Evolutionary conservation across 2,797 vertebrate genomes (phyloP), one percentile per base, ranked within the genome.

Genomic region (Leptoclinus maculatus): DNA sequence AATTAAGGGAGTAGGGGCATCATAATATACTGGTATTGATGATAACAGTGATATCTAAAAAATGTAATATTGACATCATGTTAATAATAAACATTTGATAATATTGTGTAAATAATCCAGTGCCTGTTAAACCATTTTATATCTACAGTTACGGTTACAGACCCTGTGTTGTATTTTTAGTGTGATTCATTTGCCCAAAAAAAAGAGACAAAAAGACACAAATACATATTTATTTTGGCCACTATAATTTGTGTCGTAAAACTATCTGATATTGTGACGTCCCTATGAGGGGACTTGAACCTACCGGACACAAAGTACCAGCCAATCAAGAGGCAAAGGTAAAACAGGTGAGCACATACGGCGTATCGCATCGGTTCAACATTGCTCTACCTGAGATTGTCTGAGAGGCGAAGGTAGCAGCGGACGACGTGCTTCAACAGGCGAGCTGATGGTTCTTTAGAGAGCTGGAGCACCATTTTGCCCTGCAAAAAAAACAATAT

Each of bases 391-490:
- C 98, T 97, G 94, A 98, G 97, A 86, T 99, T 99, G 93, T 99
- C 98, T 0, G 98, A 99, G 79, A 99, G 97, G 82, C 98, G 97
- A 80, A 99, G 96, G 86, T 99, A 99, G 93, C 98, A 99, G 88
- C 98, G 97, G 36, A 99, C 98, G 0, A 99, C 98, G 0, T 99
- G 98, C 83, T 99, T 99, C 91, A 99, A 91, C 57, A 99, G 95
- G 34, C 98, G 96, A 63, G 98, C 98, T 0, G 98, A 99, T 0
- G 97, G 98, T 85, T 99, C 98, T 94, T 99, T 99, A 49, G 98
- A 99, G 58, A 99, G 95, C 93, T 99, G 97, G 84, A 99, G 95
- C 84, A 99, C 98, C 98, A 99, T 99, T 90, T 99, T 99, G 71
- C 98, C 98, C 98, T 99, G 90, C 13, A 78, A 64, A 68, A 13